These are phyloP conservation scores for Scaptomyza caliginosa DNA, from an alignment of 2,888 invertebrate species.

Conservation along the genomic window DNA sequence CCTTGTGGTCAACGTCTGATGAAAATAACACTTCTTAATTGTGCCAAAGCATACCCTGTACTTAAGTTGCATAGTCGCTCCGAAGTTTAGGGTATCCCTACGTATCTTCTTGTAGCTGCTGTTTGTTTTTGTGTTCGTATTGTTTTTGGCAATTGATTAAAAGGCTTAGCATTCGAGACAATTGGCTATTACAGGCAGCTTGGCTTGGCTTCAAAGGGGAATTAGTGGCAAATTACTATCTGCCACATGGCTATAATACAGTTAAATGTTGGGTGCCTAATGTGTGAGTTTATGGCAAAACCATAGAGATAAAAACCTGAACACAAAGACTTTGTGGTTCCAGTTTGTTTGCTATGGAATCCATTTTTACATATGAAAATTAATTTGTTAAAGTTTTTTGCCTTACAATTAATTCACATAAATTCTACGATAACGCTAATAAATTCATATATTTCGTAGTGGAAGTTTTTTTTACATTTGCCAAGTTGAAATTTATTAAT, in stretches of 20 bases:
- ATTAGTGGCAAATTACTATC: constrained; percentile 68
- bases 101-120: background rate
- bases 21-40: constrained; percentile 35
- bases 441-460: constrained; percentile 43
- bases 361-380: too few relatives aligned
- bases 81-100: constrained; percentile 26
- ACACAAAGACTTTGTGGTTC: constrained; percentile 17
- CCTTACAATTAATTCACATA: constrained; percentile 22
- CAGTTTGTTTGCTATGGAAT: too few relatives aligned
- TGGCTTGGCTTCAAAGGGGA: constrained; percentile 14
- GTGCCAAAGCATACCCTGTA: constrained; percentile 17
- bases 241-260: constrained; percentile 40
- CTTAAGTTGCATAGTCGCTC: too few relatives aligned
- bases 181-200: constrained; percentile 51
- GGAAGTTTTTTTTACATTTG: constrained; percentile 26
- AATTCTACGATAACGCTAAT: constrained; percentile 36
- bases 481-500: constrained; percentile 71
- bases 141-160: constrained; percentile 76
- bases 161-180: constrained; percentile 73
- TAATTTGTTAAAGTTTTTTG: constrained; percentile 4
- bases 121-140: constrained; percentile 2
- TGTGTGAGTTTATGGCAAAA: constrained; percentile 71
- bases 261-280: constrained; percentile 69
- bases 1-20: constrained; percentile 50
- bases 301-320: constrained; percentile 14